Evolutionary conservation across 2,797 vertebrate genomes (phyloP).

Genomic region (Fratercula arctica): DNA sequence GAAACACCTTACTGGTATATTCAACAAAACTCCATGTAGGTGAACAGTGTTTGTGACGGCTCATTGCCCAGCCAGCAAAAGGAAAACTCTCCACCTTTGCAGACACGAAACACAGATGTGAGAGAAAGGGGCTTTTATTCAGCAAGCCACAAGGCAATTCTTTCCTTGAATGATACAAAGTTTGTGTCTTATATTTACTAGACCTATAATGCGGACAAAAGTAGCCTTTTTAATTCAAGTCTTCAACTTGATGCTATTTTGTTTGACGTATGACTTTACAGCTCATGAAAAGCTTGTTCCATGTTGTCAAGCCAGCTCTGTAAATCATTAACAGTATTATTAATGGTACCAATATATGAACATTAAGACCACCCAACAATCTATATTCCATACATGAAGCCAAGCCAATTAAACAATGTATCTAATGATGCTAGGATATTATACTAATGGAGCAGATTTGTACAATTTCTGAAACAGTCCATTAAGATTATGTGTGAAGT

Average conservation of each 20-base stretch:
- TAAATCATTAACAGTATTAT: background rate
- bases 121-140: background rate
- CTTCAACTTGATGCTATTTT: background rate
- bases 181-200: background rate
- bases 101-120: background rate
- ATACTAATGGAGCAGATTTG: background rate
- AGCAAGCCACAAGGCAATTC: background rate
- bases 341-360: background rate
- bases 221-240: background rate
- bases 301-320: background rate
- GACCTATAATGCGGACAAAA: background rate
- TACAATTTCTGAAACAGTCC: background rate
- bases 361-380: background rate
- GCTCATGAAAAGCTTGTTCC: background rate
- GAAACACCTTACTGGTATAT: background rate
- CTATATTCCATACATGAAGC: background rate
- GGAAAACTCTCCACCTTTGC: background rate
- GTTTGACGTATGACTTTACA: background rate
- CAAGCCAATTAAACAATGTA: background rate
- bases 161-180: rapidly evolving
- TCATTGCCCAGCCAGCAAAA: background rate
- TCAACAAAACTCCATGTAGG: background rate
- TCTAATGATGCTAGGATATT: background rate
- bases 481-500: background rate
- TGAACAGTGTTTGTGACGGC: background rate